Conservation (phyloP, 2,797 vertebrate genomes). For the Sardinella longiceps region DNA sequence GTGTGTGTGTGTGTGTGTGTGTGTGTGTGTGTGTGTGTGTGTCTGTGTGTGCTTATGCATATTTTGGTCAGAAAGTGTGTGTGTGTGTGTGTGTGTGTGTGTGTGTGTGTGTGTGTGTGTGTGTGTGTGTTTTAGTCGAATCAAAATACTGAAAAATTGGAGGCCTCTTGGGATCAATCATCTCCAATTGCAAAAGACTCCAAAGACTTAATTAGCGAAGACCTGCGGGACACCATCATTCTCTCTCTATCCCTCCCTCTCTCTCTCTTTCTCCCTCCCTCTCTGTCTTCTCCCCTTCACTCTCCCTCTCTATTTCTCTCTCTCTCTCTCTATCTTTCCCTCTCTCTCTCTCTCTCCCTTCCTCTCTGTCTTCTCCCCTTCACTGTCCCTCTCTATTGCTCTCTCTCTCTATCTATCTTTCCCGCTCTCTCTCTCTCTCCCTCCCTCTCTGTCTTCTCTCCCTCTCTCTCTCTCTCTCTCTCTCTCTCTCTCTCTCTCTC, state of each 20-base stretch:
- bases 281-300: background rate
- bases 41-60: background rate
- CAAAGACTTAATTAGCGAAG: constrained; percentile 70
- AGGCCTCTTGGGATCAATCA: constrained; percentile 54
- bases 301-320: too few relatives aligned
- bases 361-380: background rate
- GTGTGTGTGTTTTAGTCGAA: constrained; percentile 38
- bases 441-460: background rate
- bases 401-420: background rate
- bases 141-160: constrained; percentile 58
- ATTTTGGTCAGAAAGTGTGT: too few relatives aligned
- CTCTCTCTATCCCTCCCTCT: constrained; percentile 42
- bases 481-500: background rate
- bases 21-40: too few relatives aligned
- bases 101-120: background rate
- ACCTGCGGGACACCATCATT: constrained; percentile 50
- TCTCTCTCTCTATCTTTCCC: background rate
- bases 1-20: too few relatives aligned
- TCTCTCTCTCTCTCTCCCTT: background rate
- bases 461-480: background rate
- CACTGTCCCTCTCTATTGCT: background rate
- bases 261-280: constrained; percentile 7
- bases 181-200: constrained; percentile 63
- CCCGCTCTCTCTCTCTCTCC: background rate
- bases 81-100: background rate